Evolutionary conservation across 2,113 vertebrate genomes (phyloP).

Genomic region (Nannospalax galili): DNA sequence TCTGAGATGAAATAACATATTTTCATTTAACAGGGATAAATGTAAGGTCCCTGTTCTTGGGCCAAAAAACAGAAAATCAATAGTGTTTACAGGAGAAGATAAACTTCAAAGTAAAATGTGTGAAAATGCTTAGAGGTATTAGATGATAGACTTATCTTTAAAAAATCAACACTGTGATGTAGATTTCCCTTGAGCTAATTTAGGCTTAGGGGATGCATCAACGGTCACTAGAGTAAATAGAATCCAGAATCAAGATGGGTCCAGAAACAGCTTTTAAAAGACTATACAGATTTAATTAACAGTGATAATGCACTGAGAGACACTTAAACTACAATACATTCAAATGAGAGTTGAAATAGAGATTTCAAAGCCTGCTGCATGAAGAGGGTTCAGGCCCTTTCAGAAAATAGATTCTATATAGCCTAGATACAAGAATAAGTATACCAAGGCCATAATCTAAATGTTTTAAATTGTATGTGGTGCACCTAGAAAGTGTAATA

Average conservation of each 20-base stretch:
- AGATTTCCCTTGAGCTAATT: conserved; percentile 39
- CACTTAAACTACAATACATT: background rate
- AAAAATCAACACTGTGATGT: conserved; percentile 51
- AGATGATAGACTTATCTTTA: conserved; percentile 54
- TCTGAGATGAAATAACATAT: conserved; percentile 57
- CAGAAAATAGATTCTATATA: background rate
- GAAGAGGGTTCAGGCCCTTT: background rate
- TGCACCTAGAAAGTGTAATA: background rate
- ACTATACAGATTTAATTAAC: conserved; percentile 29
- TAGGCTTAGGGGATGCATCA: background rate
- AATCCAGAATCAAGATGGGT: background rate
- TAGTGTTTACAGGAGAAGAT: conserved; percentile 19
- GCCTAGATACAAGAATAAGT: background rate
- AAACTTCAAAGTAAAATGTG: conserved; percentile 52
- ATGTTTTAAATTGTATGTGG: background rate
- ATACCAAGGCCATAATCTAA: background rate
- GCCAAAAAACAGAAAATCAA: conserved; percentile 42
- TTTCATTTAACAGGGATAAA: conserved; percentile 66
- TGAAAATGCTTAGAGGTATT: conserved; percentile 65
- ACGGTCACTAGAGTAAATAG: background rate
- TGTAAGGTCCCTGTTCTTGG: conserved; percentile 30
- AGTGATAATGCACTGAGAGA: background rate
- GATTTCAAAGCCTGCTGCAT: background rate
- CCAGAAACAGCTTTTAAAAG: background rate
- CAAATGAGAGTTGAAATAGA: background rate